These are phyloP conservation scores for Pandemis corylana DNA, from an alignment of 2,888 invertebrate genomes.

Conservation along the genomic window DNA sequence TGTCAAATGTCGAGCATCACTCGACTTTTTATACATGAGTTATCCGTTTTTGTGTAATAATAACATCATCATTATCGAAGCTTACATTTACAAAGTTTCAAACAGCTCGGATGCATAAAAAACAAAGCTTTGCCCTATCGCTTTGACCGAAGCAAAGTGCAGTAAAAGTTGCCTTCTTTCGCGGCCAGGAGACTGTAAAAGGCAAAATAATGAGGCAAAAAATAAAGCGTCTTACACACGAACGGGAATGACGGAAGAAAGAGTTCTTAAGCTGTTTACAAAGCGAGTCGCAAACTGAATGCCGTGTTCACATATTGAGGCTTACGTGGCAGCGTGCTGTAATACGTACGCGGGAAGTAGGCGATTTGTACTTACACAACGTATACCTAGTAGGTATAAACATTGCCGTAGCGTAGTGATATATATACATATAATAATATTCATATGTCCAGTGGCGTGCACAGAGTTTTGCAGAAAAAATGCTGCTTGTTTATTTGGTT, in stretches of 20 bases:
- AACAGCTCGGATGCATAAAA: background rate
- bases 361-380: background rate
- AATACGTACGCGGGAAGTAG: background rate
- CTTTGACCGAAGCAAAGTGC: background rate
- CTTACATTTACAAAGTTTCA: background rate
- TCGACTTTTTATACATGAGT: no score
- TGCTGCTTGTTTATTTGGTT: no score
- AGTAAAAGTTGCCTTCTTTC: slow-evolving; percentile 13
- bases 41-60: no score
- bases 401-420: no score
- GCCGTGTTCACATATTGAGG: slow-evolving; percentile 14
- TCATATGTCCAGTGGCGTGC: no score
- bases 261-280: slow-evolving; percentile 18
- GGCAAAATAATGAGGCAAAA: slow-evolving; percentile 38
- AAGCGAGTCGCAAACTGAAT: slow-evolving; percentile 4
- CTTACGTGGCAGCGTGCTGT: slow-evolving; percentile 11
- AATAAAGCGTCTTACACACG: slow-evolving; percentile 26
- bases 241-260: slow-evolving; percentile 8
- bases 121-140: background rate
- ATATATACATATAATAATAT: no score
- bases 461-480: no score
- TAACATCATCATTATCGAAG: no score
- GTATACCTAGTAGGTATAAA: no score
- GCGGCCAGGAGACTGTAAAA: background rate
- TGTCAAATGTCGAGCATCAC: no score